Conservation (phyloP, 2,113 vertebrate genomes). For the Paramormyrops kingsleyae region DNA sequence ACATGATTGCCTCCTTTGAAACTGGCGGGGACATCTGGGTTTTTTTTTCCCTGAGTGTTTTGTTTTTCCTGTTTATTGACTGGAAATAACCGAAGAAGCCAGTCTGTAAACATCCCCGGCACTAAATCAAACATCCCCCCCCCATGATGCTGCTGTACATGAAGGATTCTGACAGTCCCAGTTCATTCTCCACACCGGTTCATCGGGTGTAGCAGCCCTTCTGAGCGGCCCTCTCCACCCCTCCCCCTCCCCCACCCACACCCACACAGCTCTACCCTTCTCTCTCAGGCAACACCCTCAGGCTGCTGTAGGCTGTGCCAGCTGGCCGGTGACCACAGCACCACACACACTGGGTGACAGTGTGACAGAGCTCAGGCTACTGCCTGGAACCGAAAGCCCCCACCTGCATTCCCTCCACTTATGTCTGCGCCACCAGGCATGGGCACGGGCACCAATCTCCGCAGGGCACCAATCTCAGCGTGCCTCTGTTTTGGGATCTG, state of each 20-base stretch:
- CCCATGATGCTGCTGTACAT: background rate
- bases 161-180: background rate
- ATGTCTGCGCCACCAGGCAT: background rate
- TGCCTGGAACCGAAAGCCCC: background rate
- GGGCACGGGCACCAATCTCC: background rate
- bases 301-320: background rate
- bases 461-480: background rate
- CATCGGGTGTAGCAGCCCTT: background rate
- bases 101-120: background rate
- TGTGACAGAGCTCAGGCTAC: background rate
- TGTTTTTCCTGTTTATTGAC: background rate
- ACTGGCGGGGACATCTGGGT: background rate
- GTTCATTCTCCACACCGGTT: background rate
- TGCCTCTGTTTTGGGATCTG: background rate
- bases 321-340: background rate
- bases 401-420: background rate
- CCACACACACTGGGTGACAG: background rate
- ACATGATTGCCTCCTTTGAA: background rate
- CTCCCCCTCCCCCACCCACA: background rate
- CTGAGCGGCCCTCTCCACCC: background rate
- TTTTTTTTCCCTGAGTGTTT: background rate
- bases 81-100: background rate
- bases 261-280: background rate
- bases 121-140: background rate
- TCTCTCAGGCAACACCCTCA: background rate